phyloP scores from a whole-genome alignment of 2,797 vertebrate species.

The Anomalospiza imberbis region DNA sequence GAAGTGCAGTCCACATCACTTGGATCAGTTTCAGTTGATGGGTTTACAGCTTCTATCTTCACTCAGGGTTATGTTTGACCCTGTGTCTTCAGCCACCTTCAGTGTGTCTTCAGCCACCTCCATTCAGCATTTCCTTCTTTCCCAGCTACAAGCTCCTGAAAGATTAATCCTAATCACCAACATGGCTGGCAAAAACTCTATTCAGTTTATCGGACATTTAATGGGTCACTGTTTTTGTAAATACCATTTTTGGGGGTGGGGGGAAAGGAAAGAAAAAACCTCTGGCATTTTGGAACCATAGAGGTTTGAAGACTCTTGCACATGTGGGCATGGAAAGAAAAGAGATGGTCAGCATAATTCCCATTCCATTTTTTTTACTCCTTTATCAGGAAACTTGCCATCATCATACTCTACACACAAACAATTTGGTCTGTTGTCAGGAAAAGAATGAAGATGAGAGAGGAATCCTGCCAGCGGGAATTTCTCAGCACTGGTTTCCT shows the following conservation, averaged over 20 bases:
- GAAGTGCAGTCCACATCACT: not conserved
- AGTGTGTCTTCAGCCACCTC: not conserved
- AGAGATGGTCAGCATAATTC: not conserved
- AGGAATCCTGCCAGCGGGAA: not conserved
- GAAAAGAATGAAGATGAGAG: slow-evolving; percentile 7
- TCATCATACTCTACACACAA: not conserved
- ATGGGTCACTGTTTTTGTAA: not conserved
- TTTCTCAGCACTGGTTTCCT: slow-evolving; percentile 20
- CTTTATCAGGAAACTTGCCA: not conserved
- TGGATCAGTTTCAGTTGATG: not conserved
- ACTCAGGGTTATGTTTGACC: not conserved
- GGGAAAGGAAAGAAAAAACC: not conserved
- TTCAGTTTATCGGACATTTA: not conserved
- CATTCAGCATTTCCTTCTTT: not conserved
- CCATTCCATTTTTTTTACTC: not conserved
- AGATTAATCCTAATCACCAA: not conserved
- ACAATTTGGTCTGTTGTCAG: not conserved
- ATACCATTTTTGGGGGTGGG: not conserved
- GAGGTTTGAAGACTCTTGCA: not conserved
- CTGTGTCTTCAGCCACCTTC: not conserved
- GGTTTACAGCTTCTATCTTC: not conserved
- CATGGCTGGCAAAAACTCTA: not conserved
- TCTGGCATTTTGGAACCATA: not conserved
- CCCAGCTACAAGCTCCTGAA: not conserved
- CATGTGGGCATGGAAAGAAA: not conserved